These are phyloP conservation scores for Anguilla obscura DNA, from an alignment of 2,797 vertebrate species.

Conservation along the genomic window DNA sequence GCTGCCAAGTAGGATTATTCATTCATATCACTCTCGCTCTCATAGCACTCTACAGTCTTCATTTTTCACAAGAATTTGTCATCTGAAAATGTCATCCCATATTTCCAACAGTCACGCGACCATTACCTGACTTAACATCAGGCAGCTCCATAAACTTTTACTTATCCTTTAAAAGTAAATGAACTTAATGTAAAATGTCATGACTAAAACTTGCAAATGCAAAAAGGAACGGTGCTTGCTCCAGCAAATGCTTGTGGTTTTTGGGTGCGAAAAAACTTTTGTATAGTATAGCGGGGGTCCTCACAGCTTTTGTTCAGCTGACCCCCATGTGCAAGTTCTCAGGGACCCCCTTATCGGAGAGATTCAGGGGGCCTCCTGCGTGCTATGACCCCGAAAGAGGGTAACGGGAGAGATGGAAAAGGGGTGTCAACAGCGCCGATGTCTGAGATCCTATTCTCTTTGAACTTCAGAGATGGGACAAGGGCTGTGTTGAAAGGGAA, in stretches of 20 bases:
- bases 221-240: not conserved
- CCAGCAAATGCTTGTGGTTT: not conserved
- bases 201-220: not conserved
- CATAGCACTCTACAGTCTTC: not conserved
- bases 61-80: not conserved
- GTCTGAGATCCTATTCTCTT: not conserved
- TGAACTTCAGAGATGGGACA: not conserved
- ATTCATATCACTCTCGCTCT: not conserved
- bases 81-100: not conserved
- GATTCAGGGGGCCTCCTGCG: not conserved
- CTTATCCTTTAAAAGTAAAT: not conserved
- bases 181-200: not conserved
- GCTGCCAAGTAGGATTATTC: not conserved
- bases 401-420: not conserved
- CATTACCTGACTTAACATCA: not conserved
- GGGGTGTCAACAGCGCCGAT: slow-evolving; percentile 11
- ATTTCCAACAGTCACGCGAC: not conserved
- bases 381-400: not conserved
- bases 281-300: not conserved
- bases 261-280: not conserved
- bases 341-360: not conserved
- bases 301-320: not conserved
- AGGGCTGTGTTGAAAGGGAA: not conserved
- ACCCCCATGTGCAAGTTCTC: not conserved
- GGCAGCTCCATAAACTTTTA: no score